These are phyloP conservation scores for Synergus japonicus DNA, from an alignment of 2,888 invertebrate genomes.

Conservation along the genomic window DNA sequence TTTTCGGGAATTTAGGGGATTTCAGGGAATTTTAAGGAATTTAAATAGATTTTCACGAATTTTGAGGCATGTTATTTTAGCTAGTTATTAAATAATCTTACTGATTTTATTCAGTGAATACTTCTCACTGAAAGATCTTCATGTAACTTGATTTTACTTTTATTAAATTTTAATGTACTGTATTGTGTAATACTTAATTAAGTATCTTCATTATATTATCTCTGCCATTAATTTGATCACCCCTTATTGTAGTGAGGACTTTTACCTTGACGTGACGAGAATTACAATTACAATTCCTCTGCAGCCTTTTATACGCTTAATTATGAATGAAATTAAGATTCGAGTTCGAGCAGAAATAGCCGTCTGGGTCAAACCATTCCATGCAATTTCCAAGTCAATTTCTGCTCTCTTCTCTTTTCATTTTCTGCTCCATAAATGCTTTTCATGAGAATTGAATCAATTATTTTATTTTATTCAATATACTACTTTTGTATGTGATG, in stretches of 20 bases:
- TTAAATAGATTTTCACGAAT: no score
- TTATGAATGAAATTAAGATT: conserved; percentile 37
- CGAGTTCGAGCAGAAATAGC: not conserved
- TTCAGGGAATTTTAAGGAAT: no score
- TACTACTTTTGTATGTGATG: accelerated
- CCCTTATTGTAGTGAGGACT: conserved; percentile 16
- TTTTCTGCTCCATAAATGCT: not conserved
- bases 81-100: no score
- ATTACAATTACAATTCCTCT: not conserved
- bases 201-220: not conserved
- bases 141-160: no score
- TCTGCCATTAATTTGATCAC: not conserved
- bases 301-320: conserved; percentile 6
- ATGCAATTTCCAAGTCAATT: not conserved
- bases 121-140: no score
- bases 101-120: no score
- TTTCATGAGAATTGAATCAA: not conserved
- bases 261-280: conserved; percentile 18
- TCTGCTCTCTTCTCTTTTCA: not conserved
- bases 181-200: not conserved
- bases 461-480: not conserved
- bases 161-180: not conserved
- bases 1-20: no score
- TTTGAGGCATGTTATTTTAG: no score
- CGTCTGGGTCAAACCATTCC: not conserved